These are phyloP conservation scores for Formicarius rufipectus DNA, from an alignment of 2,113 vertebrate species.

Conservation along the genomic window DNA sequence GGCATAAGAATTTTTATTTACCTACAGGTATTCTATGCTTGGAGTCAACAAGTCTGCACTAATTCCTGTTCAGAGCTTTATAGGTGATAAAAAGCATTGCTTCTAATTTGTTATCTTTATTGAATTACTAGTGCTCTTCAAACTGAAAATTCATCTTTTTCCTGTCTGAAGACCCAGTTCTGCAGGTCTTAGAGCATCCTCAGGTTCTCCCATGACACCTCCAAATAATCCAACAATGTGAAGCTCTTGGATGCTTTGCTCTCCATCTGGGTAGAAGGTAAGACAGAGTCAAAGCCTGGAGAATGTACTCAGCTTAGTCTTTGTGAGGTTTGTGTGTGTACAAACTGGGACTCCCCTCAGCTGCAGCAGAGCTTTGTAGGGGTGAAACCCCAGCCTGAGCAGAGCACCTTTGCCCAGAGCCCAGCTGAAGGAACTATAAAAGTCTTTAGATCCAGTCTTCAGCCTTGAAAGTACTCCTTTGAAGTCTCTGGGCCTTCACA, in stretches of 20 bases:
- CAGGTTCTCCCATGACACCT: neutral
- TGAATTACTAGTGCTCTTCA: neutral
- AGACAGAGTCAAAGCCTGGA: neutral
- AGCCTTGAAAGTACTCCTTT: constrained; percentile 22
- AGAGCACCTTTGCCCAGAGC: neutral
- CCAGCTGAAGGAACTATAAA: neutral
- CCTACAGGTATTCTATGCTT: neutral
- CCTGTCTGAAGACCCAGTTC: neutral
- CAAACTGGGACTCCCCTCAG: neutral
- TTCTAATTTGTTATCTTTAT: neutral
- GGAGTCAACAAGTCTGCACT: neutral
- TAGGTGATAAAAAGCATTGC: neutral
- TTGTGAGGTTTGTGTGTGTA: fast-evolving
- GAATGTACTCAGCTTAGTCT: neutral
- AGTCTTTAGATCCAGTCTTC: neutral
- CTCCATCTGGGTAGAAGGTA: neutral
- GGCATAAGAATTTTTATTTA: neutral
- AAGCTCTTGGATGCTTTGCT: neutral
- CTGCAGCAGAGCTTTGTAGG: neutral
- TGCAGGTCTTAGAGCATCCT: neutral
- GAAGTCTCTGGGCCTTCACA: constrained; percentile 6
- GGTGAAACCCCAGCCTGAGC: neutral
- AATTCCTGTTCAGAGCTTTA: neutral
- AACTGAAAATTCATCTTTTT: neutral
- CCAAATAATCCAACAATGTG: neutral